phyloP scores from a whole-genome alignment of 1,140 invertebrate species.

The Bacillus rossius region DNA sequence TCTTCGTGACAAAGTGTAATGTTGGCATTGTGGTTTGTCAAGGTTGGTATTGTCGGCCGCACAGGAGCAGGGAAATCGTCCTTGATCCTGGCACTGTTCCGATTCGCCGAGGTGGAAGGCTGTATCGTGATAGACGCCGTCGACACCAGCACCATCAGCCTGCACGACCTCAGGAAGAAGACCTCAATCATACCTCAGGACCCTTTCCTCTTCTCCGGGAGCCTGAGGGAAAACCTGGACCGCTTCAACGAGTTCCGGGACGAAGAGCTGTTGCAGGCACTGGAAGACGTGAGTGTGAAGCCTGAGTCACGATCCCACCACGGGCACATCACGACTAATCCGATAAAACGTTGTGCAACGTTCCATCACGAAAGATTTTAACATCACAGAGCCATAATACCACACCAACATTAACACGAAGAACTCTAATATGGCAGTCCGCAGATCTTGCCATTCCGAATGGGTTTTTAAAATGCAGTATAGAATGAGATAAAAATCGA shows the following conservation, averaged over 20 bases:
- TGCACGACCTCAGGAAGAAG: slow-evolving; percentile 63
- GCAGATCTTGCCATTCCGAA: too few relatives aligned
- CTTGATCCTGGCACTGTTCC: slow-evolving; percentile 74
- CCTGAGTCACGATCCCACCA: slow-evolving; percentile 38
- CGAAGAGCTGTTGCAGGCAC: slow-evolving; percentile 49
- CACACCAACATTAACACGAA: too few relatives aligned
- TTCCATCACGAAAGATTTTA: too few relatives aligned
- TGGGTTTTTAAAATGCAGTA: too few relatives aligned
- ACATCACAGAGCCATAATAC: too few relatives aligned
- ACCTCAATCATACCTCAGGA: slow-evolving; percentile 85
- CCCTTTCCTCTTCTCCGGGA: slow-evolving; percentile 69
- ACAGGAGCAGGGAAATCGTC: slow-evolving; percentile 92
- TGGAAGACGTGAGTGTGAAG: slow-evolving; percentile 51
- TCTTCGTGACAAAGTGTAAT: too few relatives aligned
- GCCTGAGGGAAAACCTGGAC: slow-evolving; percentile 75
- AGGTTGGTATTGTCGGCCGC: slow-evolving; percentile 79
- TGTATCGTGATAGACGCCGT: slow-evolving; percentile 61
- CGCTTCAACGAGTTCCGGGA: slow-evolving; percentile 65
- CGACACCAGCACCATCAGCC: slow-evolving; percentile 54
- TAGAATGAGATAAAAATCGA: too few relatives aligned
- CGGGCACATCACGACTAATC: slow-evolving; percentile 43
- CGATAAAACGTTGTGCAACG: neutral
- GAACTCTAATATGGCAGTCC: too few relatives aligned
- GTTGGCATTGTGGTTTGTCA: too few relatives aligned
- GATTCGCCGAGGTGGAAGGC: slow-evolving; percentile 56